Evolutionary conservation across 2,797 vertebrate species (phyloP).

Genomic region (Decapterus maruadsi): DNA sequence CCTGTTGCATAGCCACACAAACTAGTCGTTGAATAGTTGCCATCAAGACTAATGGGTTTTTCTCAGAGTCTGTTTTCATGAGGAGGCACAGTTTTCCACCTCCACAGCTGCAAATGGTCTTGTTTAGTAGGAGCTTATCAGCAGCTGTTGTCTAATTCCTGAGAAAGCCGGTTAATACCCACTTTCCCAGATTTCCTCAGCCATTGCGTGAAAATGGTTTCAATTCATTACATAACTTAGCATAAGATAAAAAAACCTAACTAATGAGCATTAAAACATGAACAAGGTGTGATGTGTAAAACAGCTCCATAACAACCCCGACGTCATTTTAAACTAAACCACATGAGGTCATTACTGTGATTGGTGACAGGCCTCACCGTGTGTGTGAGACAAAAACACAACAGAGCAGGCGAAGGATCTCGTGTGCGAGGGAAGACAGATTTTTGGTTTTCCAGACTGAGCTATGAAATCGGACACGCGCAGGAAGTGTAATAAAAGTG

Average conservation of each 20-base stretch:
- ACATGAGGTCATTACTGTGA: conserved; percentile 17
- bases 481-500: conserved; percentile 59
- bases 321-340: conserved; percentile 14
- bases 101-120: background rate
- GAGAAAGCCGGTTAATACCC: conserved; percentile 2
- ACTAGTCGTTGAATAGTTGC: background rate
- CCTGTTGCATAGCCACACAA: conserved; percentile 22
- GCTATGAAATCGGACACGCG: conserved; percentile 16
- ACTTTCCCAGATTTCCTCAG: background rate
- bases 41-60: background rate
- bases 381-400: conserved; percentile 19
- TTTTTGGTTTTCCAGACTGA: background rate
- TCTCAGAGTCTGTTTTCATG: background rate
- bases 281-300: background rate
- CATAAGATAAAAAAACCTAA: too few species aligned
- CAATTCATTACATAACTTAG: background rate
- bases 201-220: background rate
- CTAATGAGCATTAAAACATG: too few species aligned
- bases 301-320: background rate
- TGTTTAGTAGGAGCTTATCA: background rate
- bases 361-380: conserved; percentile 7
- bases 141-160: background rate
- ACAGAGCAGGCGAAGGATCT: background rate
- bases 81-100: too few species aligned
- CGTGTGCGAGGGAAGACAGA: background rate